Evolutionary conservation across 2,113 vertebrate genomes (phyloP).

Genomic region (Pelecanus crispus): DNA sequence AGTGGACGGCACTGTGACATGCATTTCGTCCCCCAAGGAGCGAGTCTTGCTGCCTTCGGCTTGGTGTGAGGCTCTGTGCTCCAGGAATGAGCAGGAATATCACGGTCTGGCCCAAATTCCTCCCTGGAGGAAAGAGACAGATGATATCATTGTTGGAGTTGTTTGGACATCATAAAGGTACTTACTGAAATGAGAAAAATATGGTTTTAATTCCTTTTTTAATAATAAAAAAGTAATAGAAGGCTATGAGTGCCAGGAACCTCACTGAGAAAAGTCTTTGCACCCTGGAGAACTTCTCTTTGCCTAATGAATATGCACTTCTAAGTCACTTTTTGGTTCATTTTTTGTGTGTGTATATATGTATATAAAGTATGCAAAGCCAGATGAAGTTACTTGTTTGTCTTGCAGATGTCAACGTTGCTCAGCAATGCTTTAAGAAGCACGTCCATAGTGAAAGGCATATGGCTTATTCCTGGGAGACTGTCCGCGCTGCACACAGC

Average conservation of each 20-base stretch:
- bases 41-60: background rate
- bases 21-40: background rate
- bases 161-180: background rate
- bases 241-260: background rate
- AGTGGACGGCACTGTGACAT: background rate
- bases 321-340: background rate
- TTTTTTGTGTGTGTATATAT: background rate
- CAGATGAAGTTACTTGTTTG: background rate
- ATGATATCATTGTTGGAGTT: conserved; percentile 22
- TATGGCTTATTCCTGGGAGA: background rate
- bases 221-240: background rate
- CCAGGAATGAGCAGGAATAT: background rate
- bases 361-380: background rate
- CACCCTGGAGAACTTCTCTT: background rate
- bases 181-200: background rate
- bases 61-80: background rate
- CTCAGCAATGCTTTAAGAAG: background rate
- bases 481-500: accelerated
- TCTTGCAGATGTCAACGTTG: background rate
- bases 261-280: background rate
- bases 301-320: background rate
- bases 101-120: background rate
- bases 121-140: background rate
- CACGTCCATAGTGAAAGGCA: background rate
- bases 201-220: background rate